Base-by-base conservation (phyloP, 2,888 invertebrate species). In the Psylliodes chrysocephalus region DNA sequence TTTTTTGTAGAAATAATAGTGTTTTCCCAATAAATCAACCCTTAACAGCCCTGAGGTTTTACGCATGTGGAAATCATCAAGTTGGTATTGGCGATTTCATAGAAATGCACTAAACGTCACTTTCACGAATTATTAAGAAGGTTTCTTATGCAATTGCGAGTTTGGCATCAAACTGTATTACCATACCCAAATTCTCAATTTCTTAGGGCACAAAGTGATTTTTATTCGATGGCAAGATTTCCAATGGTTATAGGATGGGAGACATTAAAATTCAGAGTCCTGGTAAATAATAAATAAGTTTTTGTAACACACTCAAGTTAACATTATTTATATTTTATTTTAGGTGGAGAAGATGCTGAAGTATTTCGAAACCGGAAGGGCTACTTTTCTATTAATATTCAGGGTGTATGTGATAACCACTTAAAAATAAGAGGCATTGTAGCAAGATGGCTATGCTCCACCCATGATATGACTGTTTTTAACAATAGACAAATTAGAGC, bases 401-500 rank as follows among this genome's bases (percentile, higher is more conserved):
- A 57, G 35, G 10, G 47, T 14, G 17, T 47, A 4, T 25, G 56
- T 18, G 35, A 47, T 30, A 10, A 8, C 15, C 10, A 57, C 10
- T 30, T 57, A 22, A 22, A 33, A 35, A 22, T 57, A 18, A 12
- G 8, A 7, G 47, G 47, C 18, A 14, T 49, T 35, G 44, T 56
- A 17, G 42, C 30, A 14, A 33, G 63, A 12, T 63, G 63, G 57
- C 49, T 57, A 14, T 56, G 63, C 1, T 63, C 57, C 8, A 10
- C 57, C 8, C 63, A 63, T 47, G 63, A 55, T 18, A n/a, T 17
- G n/a, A 61, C 61, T 30, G 44, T 61, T 46, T 61, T 61, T 54
- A 22, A 14, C 33, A 63, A 54, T 33, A 22, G 22, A 10, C n/a
- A 42, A 52, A 8, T 63, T 8, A 35, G 33, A 30, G 35, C 30